These are phyloP conservation scores for Hylaeus volcanicus DNA, from an alignment of 1,140 invertebrate genomes.

Conservation along the genomic window DNA sequence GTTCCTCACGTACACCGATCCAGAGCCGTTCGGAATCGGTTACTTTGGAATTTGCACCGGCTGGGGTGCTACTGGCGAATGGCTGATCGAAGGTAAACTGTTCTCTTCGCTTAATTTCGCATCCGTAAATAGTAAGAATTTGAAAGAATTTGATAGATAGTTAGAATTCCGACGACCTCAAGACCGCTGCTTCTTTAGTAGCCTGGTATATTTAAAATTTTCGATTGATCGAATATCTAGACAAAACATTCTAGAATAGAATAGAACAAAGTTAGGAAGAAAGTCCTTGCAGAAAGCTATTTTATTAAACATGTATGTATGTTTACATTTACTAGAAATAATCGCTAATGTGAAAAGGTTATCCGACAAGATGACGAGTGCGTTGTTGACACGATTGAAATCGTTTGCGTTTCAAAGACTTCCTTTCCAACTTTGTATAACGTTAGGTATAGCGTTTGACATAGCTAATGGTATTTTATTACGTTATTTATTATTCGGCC, in stretches of 20 bases:
- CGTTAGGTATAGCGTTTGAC: no score
- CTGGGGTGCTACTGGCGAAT: constrained; percentile 91
- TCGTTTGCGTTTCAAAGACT: no score
- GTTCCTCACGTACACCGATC: constrained; percentile 86
- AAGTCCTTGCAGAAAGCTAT: no score
- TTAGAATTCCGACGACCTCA: neutral
- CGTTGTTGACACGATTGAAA: no score
- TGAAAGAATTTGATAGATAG: neutral
- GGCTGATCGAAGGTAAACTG: constrained; percentile 88
- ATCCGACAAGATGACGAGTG: no score
- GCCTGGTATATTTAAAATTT: neutral
- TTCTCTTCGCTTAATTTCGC: neutral
- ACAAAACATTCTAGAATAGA: neutral
- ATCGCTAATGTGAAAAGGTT: no score
- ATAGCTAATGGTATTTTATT: no score
- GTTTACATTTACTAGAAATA: no score
- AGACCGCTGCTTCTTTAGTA: neutral
- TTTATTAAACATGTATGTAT: no score
- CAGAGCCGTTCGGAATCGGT: constrained; percentile 85
- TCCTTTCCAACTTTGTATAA: no score
- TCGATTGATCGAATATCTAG: no score
- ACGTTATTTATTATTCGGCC: neutral
- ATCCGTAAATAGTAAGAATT: neutral
- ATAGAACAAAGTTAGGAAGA: no score
- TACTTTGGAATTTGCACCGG: constrained; percentile 91